Base-by-base conservation (phyloP, 2,797 vertebrate genomes). In the Distichodus sexfasciatus region DNA sequence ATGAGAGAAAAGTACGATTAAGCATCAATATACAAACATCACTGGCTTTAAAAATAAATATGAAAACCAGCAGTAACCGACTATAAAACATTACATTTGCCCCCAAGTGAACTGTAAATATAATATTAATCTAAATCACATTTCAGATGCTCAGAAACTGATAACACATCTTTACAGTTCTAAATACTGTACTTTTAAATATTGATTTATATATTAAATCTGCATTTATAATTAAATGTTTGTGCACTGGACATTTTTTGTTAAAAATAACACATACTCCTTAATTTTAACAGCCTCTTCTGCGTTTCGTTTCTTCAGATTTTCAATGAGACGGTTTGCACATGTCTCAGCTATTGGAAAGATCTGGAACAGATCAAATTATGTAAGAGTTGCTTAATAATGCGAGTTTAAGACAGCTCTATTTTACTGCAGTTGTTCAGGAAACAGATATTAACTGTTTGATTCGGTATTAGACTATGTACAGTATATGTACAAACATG, bases 301-400 rank as follows among this genome's bases (percentile, higher is more conserved):
- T 62, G 82, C 78, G 75, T 91, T 80, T 43, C 11, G 75, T 58
- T 66, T 72, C 60, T 77, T 84, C 5, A 96, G 55, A 9, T 93
- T 92, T 51, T 83, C 76, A 38, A 92, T 47, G 54, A 98, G 81
- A 66, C 63, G 6, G 14, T 94, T 90, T 60, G 89, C 91, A 10
- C 92, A 94, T 21, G 86, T 79, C 46, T 77, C 78, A 0, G 94
- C 77, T 46, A 95, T 78, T 15, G 93, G 91, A 75, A 91, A 94
- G 76, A 94, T 83, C 94, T 95, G 83, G 3, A 87, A 85, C 3
- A 58, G 24, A 66, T 74, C 4, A n/a, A n/a, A n/a, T n/a, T n/a
- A n/a, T n/a, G n/a, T n/a, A n/a, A n/a, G n/a, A n/a, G n/a, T n/a
- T n/a, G n/a, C n/a, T n/a, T n/a, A n/a, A n/a, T n/a, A 35, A 23